Conservation (phyloP, 35 echinoderm and acorn worm species). For the Heliocidaris tuberculata region DNA sequence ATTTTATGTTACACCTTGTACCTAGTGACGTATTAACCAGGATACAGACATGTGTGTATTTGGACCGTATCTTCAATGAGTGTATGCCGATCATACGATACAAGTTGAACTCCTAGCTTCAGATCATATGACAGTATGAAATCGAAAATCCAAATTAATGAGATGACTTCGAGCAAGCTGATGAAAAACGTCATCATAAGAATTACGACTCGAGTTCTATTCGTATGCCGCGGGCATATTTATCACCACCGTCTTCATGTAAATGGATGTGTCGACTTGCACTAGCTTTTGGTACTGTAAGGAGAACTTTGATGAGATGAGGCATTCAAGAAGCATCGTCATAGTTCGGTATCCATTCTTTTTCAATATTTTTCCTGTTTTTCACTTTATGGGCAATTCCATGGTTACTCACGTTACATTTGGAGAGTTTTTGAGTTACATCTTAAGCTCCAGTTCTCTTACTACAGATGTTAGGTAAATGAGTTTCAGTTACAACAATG, state of each 20-base stretch:
- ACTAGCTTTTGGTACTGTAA: background rate
- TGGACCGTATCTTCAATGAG: background rate
- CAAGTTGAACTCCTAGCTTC: background rate
- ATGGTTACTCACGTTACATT: too few relatives aligned
- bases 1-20: background rate
- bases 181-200: conserved; percentile 6
- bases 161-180: background rate
- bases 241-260: background rate
- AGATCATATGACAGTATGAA: conserved; percentile 3
- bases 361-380: background rate
- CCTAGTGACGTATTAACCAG: background rate
- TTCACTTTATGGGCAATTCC: too few relatives aligned
- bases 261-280: background rate
- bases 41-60: background rate
- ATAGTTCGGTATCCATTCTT: background rate
- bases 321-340: background rate
- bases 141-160: conserved; percentile 18
- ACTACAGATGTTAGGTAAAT: too few relatives aligned
- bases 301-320: background rate
- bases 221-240: background rate
- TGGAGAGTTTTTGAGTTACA: too few relatives aligned
- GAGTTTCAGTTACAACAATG: too few relatives aligned
- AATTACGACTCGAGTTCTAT: conserved; percentile 2
- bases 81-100: background rate
- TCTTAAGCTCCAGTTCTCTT: too few relatives aligned